These are phyloP conservation scores for Drosophila yooni DNA, from an alignment of 2,888 invertebrate species.

Conservation along the genomic window DNA sequence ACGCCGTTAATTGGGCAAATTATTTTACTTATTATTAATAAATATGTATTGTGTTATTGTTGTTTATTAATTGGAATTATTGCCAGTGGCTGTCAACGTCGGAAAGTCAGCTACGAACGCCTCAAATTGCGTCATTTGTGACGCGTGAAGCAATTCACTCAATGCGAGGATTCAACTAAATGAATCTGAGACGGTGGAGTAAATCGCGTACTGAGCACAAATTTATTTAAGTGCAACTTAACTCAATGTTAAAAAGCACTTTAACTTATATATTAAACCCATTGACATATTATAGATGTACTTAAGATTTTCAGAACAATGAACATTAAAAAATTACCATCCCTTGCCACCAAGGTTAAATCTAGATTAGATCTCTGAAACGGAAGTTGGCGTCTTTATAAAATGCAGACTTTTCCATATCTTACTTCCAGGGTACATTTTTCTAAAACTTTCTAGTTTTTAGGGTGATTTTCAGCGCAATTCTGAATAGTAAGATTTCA, in stretches of 20 bases:
- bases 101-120: conserved; percentile 18
- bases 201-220: conserved; percentile 25
- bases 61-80: conserved; percentile 77
- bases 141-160: conserved; percentile 53
- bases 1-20: conserved; percentile 76
- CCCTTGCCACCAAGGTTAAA: too few relatives aligned
- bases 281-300: background rate
- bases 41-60: conserved; percentile 72
- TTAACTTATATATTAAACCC: background rate
- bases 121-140: conserved; percentile 71
- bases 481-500: background rate
- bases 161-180: conserved; percentile 1
- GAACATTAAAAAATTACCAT: too few relatives aligned
- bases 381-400: background rate
- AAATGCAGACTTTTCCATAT: too few relatives aligned
- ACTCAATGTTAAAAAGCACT: background rate
- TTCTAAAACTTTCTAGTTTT: background rate
- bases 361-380: background rate
- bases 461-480: too few relatives aligned
- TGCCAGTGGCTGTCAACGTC: conserved; percentile 42
- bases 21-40: conserved; percentile 79
- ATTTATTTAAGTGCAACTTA: conserved; percentile 12
- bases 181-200: background rate
- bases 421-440: background rate
- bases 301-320: too few relatives aligned